Evolutionary conservation across 1,140 invertebrate genomes (phyloP).

Genomic region (Fopius arisanus): DNA sequence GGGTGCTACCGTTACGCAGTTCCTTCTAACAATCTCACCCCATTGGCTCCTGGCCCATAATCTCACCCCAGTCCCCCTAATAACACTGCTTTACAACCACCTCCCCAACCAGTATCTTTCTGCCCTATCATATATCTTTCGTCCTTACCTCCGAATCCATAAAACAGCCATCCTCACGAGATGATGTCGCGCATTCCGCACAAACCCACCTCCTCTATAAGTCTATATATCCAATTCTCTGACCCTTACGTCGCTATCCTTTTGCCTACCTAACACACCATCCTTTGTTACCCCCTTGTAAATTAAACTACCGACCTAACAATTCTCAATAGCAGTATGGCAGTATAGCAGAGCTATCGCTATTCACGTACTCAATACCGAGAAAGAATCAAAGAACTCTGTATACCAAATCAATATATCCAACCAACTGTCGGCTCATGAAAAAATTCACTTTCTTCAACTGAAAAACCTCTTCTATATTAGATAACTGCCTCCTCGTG

Average conservation of each 20-base stretch:
- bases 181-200: neutral
- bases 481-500: no score
- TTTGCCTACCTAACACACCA: neutral
- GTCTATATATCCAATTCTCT: neutral
- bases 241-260: neutral
- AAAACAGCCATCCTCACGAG: slow-evolving; percentile 17
- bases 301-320: neutral
- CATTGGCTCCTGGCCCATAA: slow-evolving; percentile 43
- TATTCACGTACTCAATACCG: no score
- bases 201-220: neutral
- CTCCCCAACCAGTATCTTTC: slow-evolving; percentile 38
- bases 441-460: no score
- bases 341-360: no score
- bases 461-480: no score
- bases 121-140: slow-evolving; percentile 29
- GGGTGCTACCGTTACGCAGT: slow-evolving; percentile 34
- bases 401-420: no score
- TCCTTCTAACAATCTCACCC: slow-evolving; percentile 25
- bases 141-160: slow-evolving; percentile 24
- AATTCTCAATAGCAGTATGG: no score
- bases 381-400: no score
- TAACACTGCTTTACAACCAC: slow-evolving; percentile 42
- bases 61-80: slow-evolving; percentile 28
- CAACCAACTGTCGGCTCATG: no score
- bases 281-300: neutral